These are phyloP conservation scores for Busseola fusca DNA, from an alignment of 2,888 invertebrate species.

Conservation along the genomic window DNA sequence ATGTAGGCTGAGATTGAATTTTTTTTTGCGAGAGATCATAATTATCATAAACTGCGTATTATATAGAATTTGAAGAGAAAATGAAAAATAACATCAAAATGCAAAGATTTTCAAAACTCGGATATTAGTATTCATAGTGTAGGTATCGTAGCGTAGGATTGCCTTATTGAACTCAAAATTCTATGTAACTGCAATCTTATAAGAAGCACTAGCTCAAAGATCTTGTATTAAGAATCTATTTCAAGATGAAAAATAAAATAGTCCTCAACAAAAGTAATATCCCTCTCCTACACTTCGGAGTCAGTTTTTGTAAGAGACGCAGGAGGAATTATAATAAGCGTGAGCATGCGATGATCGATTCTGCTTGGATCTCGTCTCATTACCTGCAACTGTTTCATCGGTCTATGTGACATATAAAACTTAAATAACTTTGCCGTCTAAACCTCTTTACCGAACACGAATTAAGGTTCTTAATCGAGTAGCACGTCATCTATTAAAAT, in stretches of 20 bases:
- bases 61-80: not conserved
- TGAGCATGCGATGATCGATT: conserved; percentile 70
- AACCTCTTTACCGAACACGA: rapidly evolving
- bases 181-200: not conserved
- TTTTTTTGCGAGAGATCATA: not conserved
- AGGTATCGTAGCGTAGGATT: not conserved
- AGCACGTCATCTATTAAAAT: conserved; percentile 10
- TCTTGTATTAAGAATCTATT: not conserved
- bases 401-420: conserved; percentile 61
- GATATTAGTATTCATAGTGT: not conserved
- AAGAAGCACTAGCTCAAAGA: not conserved
- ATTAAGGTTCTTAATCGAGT: conserved; percentile 42
- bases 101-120: not conserved
- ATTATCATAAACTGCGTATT: not conserved
- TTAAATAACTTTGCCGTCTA: conserved; percentile 31
- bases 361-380: conserved; percentile 71
- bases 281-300: conserved; percentile 34
- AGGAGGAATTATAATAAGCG: conserved; percentile 68
- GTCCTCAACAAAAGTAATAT: conserved; percentile 39
- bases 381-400: conserved; percentile 66
- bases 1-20: no score
- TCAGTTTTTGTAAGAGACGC: conserved; percentile 47
- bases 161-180: conserved; percentile 5
- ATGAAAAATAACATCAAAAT: not conserved
- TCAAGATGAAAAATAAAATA: conserved; percentile 21